Evolutionary conservation across 2,797 vertebrate genomes (phyloP), one percentile per base, ranked within the genome.

Genomic region (Notoglanidium macrostoma): DNA sequence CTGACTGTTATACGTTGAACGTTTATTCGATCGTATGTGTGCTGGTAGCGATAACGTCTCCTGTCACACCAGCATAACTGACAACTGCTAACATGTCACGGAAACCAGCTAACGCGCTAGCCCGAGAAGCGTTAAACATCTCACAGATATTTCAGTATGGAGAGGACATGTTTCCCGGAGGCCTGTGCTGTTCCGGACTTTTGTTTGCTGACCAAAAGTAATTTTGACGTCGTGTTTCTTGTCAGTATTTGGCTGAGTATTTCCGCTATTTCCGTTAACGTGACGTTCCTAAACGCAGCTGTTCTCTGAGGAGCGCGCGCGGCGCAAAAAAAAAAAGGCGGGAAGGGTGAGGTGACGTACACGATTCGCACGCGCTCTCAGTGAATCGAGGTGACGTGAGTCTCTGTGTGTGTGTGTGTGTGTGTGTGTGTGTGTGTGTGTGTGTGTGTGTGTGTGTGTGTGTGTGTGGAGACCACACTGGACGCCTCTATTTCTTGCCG

Each of bases 301-400:
- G 26, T 26, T n/a, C 26, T 54, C 12, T 77, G n/a, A 77, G 77
- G 17, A 4, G 77, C 77, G 19, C 32, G 32, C 12, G 55, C 17
- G 11, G 57, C 1, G 35, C 21, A 3, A 70, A n/a, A 63, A 11
- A 63, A 10, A 29, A 19, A 26, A 17, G 78, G 78, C 78, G 78
- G 78, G 78, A 81, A 81, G 21, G 57, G 10, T 81, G 32, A 46
- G 55, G 44, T 51, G 65, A 83, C 80, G 44, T 82, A 8, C 46
- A 5, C n/a, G 80, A 65, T 44, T 15, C 2, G 23, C 11, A 8
- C 59, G 46, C 26, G 61, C 76, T 10, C 76, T 11, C 51, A 55
- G n/a, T 55, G 26, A 29, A 17, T n/a, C 49, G 49, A 19, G 74
- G 55, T 23, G 57, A 78, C 14, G 76, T 57, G 76, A 55, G 29